Evolutionary conservation across 2,888 invertebrate genomes (phyloP).

Genomic region (Andricus curvator): DNA sequence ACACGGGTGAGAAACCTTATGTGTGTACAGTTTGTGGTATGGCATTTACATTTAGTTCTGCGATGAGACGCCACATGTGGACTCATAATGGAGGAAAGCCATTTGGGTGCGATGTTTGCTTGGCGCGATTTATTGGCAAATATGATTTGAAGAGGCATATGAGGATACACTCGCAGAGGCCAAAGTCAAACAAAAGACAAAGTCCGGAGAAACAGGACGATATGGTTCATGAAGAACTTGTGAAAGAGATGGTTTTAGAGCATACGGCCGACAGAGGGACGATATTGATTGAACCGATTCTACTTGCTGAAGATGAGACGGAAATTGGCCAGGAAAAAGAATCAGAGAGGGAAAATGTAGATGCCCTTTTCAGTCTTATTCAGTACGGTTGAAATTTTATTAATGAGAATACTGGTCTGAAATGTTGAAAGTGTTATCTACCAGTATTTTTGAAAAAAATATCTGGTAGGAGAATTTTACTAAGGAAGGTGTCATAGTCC

Average conservation of each 20-base stretch:
- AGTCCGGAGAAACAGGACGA: slow-evolving; percentile 49
- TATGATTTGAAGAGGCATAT: slow-evolving; percentile 74
- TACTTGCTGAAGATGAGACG: slow-evolving; percentile 65
- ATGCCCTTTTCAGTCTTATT: slow-evolving; percentile 72
- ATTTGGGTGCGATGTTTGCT: slow-evolving; percentile 71
- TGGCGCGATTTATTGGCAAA: slow-evolving; percentile 71
- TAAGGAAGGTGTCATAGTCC: not conserved
- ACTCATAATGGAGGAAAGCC: slow-evolving; percentile 71
- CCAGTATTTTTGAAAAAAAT: not conserved
- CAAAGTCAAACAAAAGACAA: slow-evolving; percentile 59
- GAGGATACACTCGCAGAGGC: slow-evolving; percentile 69
- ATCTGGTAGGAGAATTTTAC: not conserved
- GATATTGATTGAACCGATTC: slow-evolving; percentile 65
- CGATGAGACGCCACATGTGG: slow-evolving; percentile 74
- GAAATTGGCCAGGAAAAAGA: slow-evolving; percentile 66
- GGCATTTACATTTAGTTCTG: slow-evolving; percentile 74
- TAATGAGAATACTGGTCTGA: not conserved
- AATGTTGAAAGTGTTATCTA: not conserved
- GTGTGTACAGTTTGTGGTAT: slow-evolving; percentile 72
- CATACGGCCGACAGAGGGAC: slow-evolving; percentile 59
- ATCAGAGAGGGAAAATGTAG: slow-evolving; percentile 73
- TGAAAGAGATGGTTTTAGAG: slow-evolving; percentile 50
- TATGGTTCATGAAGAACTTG: slow-evolving; percentile 44
- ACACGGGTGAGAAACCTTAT: slow-evolving; percentile 75
- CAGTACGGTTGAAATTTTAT: slow-evolving; percentile 63